Evolutionary conservation across 2,113 vertebrate species (phyloP), one percentile per base, ranked within the genome.

Genomic region (Aythya baeri): DNA sequence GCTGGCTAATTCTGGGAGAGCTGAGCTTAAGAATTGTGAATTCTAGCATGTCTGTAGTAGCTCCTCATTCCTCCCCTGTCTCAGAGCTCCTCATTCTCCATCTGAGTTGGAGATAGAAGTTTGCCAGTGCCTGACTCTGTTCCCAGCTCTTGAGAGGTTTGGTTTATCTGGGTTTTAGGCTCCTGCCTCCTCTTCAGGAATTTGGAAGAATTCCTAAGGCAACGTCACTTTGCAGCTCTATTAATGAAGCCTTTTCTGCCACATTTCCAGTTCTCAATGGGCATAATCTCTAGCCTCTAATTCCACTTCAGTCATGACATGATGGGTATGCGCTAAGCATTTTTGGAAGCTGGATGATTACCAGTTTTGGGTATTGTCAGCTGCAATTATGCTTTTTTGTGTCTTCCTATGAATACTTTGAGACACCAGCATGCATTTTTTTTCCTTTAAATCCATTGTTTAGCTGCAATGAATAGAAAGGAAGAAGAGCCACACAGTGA

Each of bases 31-130:
- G 55, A 43, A 57, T 4, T 79, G 38, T 52, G 36, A 44, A 15
- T 86, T 57, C 13, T 43, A 21, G 36, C 4, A 2, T 0, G 0
- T 17, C 10, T 65, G 7, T 68, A 38, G 7, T 54, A 38, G 44
- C n/a, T 9, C 31, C 26, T 41, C 62, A 43, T 52, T 72, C 11
- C 32, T 72, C 23, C 11, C 23, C 10, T 2, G 68, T 27, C 23
- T 25, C 23, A 31, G 52, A 50, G 52, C 41, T 71, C 27, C 32
- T 70, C 13, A 3, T 5, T 63, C 50, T 6, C 49, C 17, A 1
- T 73, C 31, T 70, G 62, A 43, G 15, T 34, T 71, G 38, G 73
- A 31, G 44, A 26, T 4, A 36, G 62, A 50, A 20, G 17, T 59
- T 86, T 93, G 18, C 29, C 68, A 54, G 5, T 29, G 18, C 20